phyloP scores from a whole-genome alignment of 2,113 vertebrate species.

The Pardalotus punctatus region DNA sequence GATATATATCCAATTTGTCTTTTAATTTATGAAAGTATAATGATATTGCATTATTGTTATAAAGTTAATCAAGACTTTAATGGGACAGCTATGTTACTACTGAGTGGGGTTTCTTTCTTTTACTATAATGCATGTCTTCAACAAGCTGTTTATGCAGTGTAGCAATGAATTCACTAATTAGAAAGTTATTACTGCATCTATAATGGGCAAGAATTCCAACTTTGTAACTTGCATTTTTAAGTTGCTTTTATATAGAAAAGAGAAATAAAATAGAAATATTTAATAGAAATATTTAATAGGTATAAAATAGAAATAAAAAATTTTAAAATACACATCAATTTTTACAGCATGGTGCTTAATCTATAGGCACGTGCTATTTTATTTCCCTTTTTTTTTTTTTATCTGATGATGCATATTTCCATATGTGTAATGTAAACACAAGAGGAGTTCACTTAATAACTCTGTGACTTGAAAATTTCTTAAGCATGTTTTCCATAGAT shows the following conservation, averaged over 20 bases:
- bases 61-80: slow-evolving; percentile 78
- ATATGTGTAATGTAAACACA: background rate
- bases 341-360: background rate
- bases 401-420: background rate
- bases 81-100: slow-evolving; percentile 61
- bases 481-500: background rate
- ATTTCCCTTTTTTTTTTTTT: background rate
- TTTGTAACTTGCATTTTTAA: slow-evolving; percentile 41
- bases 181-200: slow-evolving; percentile 65
- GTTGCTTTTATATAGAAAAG: background rate
- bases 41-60: slow-evolving; percentile 66
- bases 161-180: slow-evolving; percentile 72
- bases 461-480: background rate
- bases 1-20: slow-evolving; percentile 64
- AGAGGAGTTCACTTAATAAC: background rate
- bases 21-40: slow-evolving; percentile 72
- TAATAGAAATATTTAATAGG: too few relatives aligned
- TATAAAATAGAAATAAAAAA: background rate
- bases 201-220: slow-evolving; percentile 38
- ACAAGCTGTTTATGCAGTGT: slow-evolving; percentile 64
- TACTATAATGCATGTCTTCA: slow-evolving; percentile 63
- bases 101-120: slow-evolving; percentile 28
- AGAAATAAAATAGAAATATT: background rate
- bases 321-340: background rate
- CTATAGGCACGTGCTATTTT: background rate